These are phyloP conservation scores for Littorina saxatilis DNA, from an alignment of 1,140 invertebrate genomes.

Conservation along the genomic window DNA sequence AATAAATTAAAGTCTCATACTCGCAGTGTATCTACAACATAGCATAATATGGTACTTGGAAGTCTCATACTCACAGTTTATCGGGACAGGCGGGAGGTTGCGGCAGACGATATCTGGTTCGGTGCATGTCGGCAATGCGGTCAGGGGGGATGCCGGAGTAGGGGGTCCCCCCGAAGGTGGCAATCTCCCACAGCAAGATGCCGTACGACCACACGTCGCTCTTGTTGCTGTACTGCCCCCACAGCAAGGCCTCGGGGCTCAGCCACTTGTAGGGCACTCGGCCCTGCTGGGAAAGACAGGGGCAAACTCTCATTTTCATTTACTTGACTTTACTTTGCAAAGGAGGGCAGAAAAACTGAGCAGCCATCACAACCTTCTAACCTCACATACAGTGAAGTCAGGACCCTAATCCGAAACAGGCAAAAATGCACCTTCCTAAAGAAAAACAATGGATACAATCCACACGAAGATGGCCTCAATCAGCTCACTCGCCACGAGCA, in stretches of 20 bases:
- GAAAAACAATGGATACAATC: too few species aligned
- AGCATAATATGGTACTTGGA: too few species aligned
- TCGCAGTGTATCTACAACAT: too few species aligned
- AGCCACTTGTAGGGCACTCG: constrained; percentile 67
- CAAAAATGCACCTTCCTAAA: too few species aligned
- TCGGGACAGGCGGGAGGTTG: constrained; percentile 51
- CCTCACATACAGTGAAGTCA: too few species aligned
- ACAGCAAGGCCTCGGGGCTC: constrained; percentile 61
- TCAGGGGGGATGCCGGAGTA: constrained; percentile 51
- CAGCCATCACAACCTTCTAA: background rate
- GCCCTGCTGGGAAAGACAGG: constrained; percentile 38
- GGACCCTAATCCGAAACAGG: too few species aligned
- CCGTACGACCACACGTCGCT: constrained; percentile 70
- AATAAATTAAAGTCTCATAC: too few species aligned
- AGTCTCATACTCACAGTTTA: constrained; percentile 52
- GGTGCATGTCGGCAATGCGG: constrained; percentile 46
- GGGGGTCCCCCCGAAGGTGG: constrained; percentile 57
- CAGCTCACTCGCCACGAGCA: background rate
- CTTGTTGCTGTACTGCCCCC: constrained; percentile 59
- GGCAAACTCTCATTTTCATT: too few species aligned
- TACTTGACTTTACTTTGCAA: too few species aligned
- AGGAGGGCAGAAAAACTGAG: too few species aligned
- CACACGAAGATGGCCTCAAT: background rate
- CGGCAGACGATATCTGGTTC: constrained; percentile 44
- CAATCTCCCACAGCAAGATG: constrained; percentile 66